These are phyloP conservation scores for Yponomeuta sedellus DNA, from an alignment of 2,888 invertebrate genomes.

Conservation along the genomic window DNA sequence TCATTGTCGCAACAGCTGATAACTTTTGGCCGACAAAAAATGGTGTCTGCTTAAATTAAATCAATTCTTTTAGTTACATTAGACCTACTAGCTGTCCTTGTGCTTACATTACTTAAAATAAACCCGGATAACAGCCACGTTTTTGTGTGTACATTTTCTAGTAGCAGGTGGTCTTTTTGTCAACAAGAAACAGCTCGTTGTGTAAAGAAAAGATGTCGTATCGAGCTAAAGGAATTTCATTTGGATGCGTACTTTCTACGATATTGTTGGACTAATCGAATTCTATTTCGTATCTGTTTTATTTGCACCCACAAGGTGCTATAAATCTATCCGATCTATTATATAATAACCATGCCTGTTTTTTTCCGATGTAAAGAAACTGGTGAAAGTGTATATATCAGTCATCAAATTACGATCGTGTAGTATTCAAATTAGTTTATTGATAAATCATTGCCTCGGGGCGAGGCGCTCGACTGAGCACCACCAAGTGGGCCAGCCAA, in stretches of 20 bases:
- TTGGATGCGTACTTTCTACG: slow-evolving; percentile 12
- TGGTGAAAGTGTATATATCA: slow-evolving; percentile 35
- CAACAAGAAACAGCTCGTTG: background rate
- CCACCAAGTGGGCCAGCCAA: slow-evolving; percentile 9
- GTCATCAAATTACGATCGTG: slow-evolving; percentile 28
- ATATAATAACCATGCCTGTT: slow-evolving; percentile 3
- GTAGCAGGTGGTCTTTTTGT: background rate
- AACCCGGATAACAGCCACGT: slow-evolving; percentile 1
- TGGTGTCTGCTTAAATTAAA: background rate
- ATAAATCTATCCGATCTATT: slow-evolving; percentile 15
- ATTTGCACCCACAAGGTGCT: background rate
- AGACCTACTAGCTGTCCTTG: too few species aligned
- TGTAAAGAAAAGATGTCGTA: slow-evolving; percentile 6
- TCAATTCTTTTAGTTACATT: background rate
- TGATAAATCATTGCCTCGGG: slow-evolving; percentile 41
- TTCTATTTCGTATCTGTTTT: background rate
- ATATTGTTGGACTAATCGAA: slow-evolving; percentile 10
- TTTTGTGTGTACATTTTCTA: background rate
- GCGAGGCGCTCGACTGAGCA: slow-evolving; percentile 3
- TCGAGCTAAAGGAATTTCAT: background rate
- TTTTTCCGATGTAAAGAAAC: slow-evolving; percentile 16
- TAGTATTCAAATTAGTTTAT: slow-evolving; percentile 43
- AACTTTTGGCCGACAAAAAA: background rate
- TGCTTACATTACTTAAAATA: background rate
- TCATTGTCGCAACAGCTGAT: background rate